Conservation (phyloP, 2,797 vertebrate genomes). For the Phalloptychus januarius region DNA sequence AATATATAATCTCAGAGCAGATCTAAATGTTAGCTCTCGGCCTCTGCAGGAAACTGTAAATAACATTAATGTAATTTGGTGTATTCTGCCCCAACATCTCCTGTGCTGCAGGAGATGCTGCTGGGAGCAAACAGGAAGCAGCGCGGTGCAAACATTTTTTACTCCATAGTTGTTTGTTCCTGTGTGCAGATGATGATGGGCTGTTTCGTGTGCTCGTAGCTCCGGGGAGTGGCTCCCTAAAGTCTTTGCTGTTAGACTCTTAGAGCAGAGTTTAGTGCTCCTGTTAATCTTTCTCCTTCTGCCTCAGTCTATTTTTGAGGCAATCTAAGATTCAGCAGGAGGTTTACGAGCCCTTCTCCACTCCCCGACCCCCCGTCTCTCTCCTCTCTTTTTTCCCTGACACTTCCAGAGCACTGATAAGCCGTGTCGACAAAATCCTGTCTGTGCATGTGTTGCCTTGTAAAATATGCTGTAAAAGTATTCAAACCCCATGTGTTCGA, state of each 20-base stretch:
- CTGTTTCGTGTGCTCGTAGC: slow-evolving; percentile 33
- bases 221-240: slow-evolving; percentile 23
- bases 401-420: slow-evolving; percentile 26
- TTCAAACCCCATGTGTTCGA: neutral
- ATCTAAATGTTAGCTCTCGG: slow-evolving; percentile 10
- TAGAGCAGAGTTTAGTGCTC: slow-evolving; percentile 21
- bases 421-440: slow-evolving; percentile 26
- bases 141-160: slow-evolving; percentile 18
- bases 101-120: no score
- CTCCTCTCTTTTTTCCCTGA: slow-evolving; percentile 40
- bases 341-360: neutral
- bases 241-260: slow-evolving; percentile 41
- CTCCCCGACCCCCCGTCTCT: neutral
- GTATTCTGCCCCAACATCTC: slow-evolving; percentile 20
- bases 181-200: slow-evolving; percentile 20
- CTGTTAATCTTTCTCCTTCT: slow-evolving; percentile 22
- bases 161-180: slow-evolving; percentile 12
- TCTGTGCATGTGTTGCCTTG: slow-evolving; percentile 30
- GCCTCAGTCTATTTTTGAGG: slow-evolving; percentile 33
- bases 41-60: slow-evolving; percentile 9
- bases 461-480: slow-evolving; percentile 4
- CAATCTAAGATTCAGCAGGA: slow-evolving; percentile 48
- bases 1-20: slow-evolving; percentile 2
- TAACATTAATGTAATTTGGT: slow-evolving; percentile 15
- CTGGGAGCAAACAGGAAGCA: slow-evolving; percentile 19